A percentile compares a stretch with the other conserved stretches of the same genome.
Conservation (phyloP, 2,888 invertebrate genomes). For the Epiblema foenella region DNA sequence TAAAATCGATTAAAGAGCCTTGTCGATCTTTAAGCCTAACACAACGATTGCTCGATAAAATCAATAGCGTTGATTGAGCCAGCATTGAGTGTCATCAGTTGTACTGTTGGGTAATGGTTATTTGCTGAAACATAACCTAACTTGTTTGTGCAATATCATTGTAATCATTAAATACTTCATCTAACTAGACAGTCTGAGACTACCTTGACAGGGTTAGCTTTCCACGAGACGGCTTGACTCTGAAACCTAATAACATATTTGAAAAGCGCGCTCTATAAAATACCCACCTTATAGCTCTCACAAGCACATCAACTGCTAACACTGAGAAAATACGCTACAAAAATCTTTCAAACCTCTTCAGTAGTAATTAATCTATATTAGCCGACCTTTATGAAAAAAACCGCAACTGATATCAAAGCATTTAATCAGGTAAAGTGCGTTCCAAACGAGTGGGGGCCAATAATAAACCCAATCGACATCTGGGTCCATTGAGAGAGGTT, state of each 20-base stretch:
- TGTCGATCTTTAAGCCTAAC: neutral
- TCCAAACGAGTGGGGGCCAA: slow-evolving; percentile 44
- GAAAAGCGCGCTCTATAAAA: neutral
- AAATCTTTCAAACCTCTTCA: slow-evolving; percentile 34
- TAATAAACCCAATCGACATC: slow-evolving; percentile 43
- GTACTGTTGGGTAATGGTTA: neutral
- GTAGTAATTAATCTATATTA: slow-evolving; percentile 40
- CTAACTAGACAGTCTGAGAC: no score
- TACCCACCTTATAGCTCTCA: neutral
- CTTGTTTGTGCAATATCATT: no score
- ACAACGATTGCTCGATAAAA: neutral
- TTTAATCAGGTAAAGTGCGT: slow-evolving; percentile 46
- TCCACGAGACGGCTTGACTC: no score
- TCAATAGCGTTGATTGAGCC: neutral
- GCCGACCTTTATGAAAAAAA: slow-evolving; percentile 42
- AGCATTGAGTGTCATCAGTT: neutral
- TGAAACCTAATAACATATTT: no score
- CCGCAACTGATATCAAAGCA: slow-evolving; percentile 46
- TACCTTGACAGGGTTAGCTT: no score
- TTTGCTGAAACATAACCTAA: neutral
- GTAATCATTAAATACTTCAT: no score
- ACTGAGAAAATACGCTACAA: neutral
- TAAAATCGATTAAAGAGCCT: neutral
- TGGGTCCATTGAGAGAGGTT: slow-evolving; percentile 45
- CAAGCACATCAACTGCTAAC: neutral